Base-by-base conservation (phyloP, 2,888 invertebrate genomes). In the Drosophila differens region DNA sequence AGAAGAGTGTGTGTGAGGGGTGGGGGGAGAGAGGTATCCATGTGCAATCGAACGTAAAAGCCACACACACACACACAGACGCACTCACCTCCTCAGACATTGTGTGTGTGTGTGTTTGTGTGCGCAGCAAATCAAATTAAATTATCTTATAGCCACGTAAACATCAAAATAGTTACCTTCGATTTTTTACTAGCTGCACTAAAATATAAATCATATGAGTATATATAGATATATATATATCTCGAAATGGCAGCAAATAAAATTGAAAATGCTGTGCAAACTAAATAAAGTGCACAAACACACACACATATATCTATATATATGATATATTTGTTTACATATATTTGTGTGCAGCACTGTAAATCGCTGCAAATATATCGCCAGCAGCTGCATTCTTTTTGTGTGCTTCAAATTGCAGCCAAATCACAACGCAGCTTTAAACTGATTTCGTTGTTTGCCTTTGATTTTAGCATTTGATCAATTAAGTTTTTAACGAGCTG, bases 61-160 rank as follows among this genome's bases (percentile, higher is more conserved):
- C 89, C 89, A 35, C 28, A 22, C 49, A 28, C 28, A 25, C 25
- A 28, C 28, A 52, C 10, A 25, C 6, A 35, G 69, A 52, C 47
- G 28, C 16, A 55, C 37, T 55, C 47, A 2, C 14, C 22, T 9
- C 0, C 25, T 47, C 47, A 25, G 47, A 25, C 47, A 16, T n/a
- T 41, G 58, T 52, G 35, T 64, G 58, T 69, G 14, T 37, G 19
- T 28, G 30, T 60, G 52, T 70, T 32, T 73, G 79, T 75, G 68
- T 74, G 74, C 59, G 70, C 64, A 82, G 69, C 76, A 84, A 85
- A 89, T 84, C 82, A 87, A 86, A 85, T 85, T 78, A 86, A 82
- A 76, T 80, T 76, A 87, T 80, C 75, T 75, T 82, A 76, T 80
- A 74, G 79, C 73, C 64, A 39, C 16, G 67, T 74, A 67, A 71